These are phyloP conservation scores for Nixonia krombeini DNA, from an alignment of 1,140 invertebrate species.

Conservation along the genomic window DNA sequence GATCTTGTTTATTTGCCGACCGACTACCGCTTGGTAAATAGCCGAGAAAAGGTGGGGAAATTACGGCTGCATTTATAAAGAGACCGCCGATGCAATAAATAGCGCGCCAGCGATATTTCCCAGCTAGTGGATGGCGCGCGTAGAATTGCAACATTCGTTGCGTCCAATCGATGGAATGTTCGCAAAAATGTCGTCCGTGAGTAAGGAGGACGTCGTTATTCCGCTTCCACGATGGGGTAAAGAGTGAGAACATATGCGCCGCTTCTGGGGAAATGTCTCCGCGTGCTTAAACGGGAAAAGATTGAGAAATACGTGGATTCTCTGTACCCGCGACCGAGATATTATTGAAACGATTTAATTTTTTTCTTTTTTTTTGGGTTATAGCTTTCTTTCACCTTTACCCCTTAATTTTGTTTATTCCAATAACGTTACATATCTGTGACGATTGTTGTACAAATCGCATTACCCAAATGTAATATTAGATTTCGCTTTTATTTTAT, in stretches of 20 bases:
- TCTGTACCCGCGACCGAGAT: background rate
- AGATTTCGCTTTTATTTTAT: too few species aligned
- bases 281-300: background rate
- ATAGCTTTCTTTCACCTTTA: too few species aligned
- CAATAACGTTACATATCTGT: too few species aligned
- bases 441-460: too few species aligned
- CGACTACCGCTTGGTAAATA: conserved; percentile 32
- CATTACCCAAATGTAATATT: too few species aligned
- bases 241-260: conserved; percentile 31
- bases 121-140: conserved; percentile 11
- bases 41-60: conserved; percentile 23
- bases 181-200: conserved; percentile 32
- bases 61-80: conserved; percentile 34
- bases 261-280: conserved; percentile 9
- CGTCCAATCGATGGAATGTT: conserved; percentile 17
- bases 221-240: conserved; percentile 29
- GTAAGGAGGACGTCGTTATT: conserved; percentile 34
- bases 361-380: too few species aligned
- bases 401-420: too few species aligned
- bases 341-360: too few species aligned
- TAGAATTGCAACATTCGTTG: conserved; percentile 22
- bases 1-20: conserved; percentile 10
- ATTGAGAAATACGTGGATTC: background rate
- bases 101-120: conserved; percentile 22
- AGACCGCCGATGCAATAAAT: conserved; percentile 24